Percentiles rank a stretch among this genome's conserved stretches.
Conservation (phyloP, 2,797 vertebrate species). For the Pseudochirops corinnae region DNA sequence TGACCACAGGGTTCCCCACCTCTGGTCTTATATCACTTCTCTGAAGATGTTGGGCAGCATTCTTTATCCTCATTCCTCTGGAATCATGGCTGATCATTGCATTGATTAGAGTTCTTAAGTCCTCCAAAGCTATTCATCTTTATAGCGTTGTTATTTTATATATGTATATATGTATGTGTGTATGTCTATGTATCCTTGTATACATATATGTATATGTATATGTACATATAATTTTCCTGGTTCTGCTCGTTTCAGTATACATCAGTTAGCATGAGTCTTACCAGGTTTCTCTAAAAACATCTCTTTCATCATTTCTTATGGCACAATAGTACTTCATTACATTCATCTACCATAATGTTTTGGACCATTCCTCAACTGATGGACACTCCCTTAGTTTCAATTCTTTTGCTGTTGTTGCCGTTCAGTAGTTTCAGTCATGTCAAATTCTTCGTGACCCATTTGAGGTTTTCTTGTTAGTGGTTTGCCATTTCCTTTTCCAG, state of each 20-base stretch:
- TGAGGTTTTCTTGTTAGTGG: background rate
- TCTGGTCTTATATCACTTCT: background rate
- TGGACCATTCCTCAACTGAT: background rate
- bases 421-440: background rate
- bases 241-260: background rate
- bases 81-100: background rate
- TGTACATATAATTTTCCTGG: background rate
- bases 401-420: background rate
- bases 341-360: background rate
- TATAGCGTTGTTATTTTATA: background rate
- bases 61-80: background rate
- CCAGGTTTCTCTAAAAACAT: background rate
- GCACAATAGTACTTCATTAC: background rate
- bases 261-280: background rate
- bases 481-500: constrained; percentile 79
- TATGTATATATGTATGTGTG: too few species aligned
- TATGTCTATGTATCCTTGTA: too few species aligned
- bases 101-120: background rate
- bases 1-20: too few species aligned
- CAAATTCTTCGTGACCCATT: background rate
- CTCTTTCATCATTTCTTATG: background rate
- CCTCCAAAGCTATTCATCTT: background rate
- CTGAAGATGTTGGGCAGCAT: background rate
- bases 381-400: background rate
- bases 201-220: too few species aligned